Conservation (phyloP, 2,888 invertebrate genomes). For the Tinea pellionella region DNA sequence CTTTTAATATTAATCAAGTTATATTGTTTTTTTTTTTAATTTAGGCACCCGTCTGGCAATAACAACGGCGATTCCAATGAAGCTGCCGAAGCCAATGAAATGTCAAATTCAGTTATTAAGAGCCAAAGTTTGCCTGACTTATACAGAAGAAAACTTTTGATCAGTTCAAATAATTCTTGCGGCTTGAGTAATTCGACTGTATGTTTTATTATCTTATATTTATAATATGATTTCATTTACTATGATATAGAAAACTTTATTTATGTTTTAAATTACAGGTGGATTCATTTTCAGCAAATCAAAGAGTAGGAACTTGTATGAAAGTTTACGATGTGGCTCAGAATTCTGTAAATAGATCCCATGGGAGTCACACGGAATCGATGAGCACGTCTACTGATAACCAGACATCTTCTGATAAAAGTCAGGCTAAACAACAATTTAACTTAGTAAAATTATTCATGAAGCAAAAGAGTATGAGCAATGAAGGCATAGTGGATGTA, state of each 20-base stretch:
- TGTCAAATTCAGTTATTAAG: conserved; percentile 73
- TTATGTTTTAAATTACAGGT: conserved; percentile 36
- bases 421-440: conserved; percentile 76
- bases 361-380: conserved; percentile 59
- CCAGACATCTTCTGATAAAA: conserved; percentile 59
- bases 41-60: conserved; percentile 81
- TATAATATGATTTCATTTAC: background rate
- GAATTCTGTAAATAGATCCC: conserved; percentile 34
- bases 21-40: conserved; percentile 18
- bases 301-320: conserved; percentile 58
- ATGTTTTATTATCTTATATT: conserved; percentile 31
- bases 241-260: background rate
- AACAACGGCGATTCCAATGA: conserved; percentile 74
- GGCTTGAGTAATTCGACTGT: conserved; percentile 79
- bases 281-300: conserved; percentile 60
- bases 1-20: background rate
- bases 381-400: conserved; percentile 67
- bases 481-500: conserved; percentile 79
- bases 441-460: conserved; percentile 89
- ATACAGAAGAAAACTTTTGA: conserved; percentile 65
- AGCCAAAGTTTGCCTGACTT: conserved; percentile 86
- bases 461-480: conserved; percentile 88
- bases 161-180: conserved; percentile 62
- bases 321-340: conserved; percentile 63
- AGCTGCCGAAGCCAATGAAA: conserved; percentile 66